Conservation (phyloP, 2,113 vertebrate genomes). For the Diphyllodes magnificus region DNA sequence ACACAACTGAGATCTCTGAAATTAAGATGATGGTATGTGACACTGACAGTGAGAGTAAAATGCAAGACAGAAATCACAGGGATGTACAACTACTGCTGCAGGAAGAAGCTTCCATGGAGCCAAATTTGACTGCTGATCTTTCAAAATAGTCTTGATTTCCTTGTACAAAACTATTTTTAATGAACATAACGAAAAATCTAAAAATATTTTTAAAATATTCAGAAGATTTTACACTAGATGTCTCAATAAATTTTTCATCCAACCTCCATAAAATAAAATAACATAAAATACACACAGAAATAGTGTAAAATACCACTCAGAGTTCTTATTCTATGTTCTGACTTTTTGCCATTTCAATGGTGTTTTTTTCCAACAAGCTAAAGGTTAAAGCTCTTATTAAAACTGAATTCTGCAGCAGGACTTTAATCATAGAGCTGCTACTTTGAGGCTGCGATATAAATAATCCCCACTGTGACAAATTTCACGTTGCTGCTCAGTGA, state of each 20-base stretch:
- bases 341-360: neutral
- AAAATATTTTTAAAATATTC: neutral
- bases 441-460: neutral
- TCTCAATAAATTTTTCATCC: neutral
- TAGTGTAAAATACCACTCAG: neutral
- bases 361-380: neutral
- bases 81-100: neutral
- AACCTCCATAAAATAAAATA: neutral
- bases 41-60: neutral
- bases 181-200: neutral
- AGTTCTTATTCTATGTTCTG: neutral
- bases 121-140: neutral
- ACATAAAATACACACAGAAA: neutral
- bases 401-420: neutral
- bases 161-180: neutral
- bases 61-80: neutral
- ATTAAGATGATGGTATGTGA: neutral
- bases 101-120: neutral
- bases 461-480: neutral
- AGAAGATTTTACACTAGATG: too few species aligned
- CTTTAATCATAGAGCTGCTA: neutral
- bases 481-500: neutral
- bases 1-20: neutral
- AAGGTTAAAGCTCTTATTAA: slow-evolving; percentile 13
- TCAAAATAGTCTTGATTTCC: neutral